A percentile compares a stretch with the other conserved stretches of the same genome.
Evolutionary conservation across 2,113 vertebrate species (phyloP).

Genomic region (Anguilla rostrata): DNA sequence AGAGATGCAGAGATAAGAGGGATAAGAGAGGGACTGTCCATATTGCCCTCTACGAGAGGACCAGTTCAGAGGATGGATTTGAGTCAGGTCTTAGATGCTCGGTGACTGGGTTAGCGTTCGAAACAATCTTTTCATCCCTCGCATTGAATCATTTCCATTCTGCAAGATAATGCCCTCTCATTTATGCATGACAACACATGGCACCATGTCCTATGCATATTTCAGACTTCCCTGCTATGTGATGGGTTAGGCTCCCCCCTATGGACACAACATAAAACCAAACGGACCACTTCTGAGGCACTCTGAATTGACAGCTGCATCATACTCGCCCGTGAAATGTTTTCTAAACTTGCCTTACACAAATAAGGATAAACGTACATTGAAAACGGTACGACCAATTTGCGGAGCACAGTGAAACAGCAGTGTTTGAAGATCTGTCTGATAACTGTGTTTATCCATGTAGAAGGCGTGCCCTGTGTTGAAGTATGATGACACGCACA

Average conservation of each 20-base stretch:
- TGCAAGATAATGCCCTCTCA: background rate
- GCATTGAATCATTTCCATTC: background rate
- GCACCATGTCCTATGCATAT: background rate
- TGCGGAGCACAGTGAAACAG: background rate
- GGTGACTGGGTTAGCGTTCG: background rate
- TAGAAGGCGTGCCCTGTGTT: slow-evolving; percentile 25
- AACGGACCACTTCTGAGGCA: background rate
- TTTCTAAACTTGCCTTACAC: background rate
- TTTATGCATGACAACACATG: background rate
- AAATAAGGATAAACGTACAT: background rate
- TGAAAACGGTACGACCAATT: background rate
- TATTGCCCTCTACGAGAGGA: background rate
- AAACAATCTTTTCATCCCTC: background rate
- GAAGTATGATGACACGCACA: slow-evolving; percentile 29
- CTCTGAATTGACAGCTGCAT: background rate
- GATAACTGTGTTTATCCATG: slow-evolving; percentile 13
- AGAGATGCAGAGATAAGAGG: background rate
- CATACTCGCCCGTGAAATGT: background rate
- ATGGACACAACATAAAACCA: background rate
- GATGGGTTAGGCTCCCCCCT: background rate
- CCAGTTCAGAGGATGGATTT: background rate
- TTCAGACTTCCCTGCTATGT: background rate
- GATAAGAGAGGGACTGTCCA: background rate
- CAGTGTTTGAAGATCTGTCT: background rate
- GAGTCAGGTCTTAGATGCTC: background rate